Conservation (phyloP, 1,140 invertebrate species). For the Schlechtendalia chinensis region DNA sequence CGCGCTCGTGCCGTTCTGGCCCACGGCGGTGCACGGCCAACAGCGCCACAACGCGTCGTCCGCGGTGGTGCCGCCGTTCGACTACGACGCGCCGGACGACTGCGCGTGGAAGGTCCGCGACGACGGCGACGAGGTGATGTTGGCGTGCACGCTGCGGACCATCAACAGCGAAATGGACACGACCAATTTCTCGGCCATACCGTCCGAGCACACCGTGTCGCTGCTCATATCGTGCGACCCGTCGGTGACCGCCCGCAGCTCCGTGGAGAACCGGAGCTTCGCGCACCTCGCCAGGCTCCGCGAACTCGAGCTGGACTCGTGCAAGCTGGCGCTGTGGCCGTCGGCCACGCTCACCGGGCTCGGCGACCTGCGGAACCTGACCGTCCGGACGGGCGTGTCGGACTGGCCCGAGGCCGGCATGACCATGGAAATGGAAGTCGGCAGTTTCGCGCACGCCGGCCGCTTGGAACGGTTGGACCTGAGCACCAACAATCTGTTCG, state of each 20-base stretch:
- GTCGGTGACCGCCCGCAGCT: slow-evolving; percentile 69
- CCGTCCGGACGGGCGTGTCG: slow-evolving; percentile 75
- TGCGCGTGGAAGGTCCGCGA: slow-evolving; percentile 68
- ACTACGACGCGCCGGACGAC: slow-evolving; percentile 79
- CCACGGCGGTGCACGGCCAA: slow-evolving; percentile 51
- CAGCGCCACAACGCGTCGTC: slow-evolving; percentile 54
- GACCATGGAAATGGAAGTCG: slow-evolving; percentile 72
- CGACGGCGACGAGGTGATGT: slow-evolving; percentile 66
- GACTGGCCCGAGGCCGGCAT: slow-evolving; percentile 67
- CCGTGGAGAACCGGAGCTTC: slow-evolving; percentile 74
- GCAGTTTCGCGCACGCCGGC: slow-evolving; percentile 69
- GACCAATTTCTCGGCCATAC: slow-evolving; percentile 84
- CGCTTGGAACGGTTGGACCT: slow-evolving; percentile 80
- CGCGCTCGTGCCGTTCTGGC: slow-evolving; percentile 1
- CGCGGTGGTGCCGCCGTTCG: slow-evolving; percentile 63
- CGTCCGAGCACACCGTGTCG: slow-evolving; percentile 77
- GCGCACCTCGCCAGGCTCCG: slow-evolving; percentile 73
- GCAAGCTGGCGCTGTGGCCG: slow-evolving; percentile 78
- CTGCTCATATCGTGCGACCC: slow-evolving; percentile 76
- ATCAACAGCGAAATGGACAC: slow-evolving; percentile 79
- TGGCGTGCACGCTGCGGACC: slow-evolving; percentile 75
- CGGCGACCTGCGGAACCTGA: slow-evolving; percentile 73
- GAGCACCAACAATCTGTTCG: slow-evolving; percentile 84
- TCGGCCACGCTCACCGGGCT: slow-evolving; percentile 71
- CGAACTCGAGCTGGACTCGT: slow-evolving; percentile 77